A percentile compares a stretch with the other conserved stretches of the same genome.
phyloP scores from a whole-genome alignment of 2,888 invertebrate genomes.

The Eupithecia pulchellata region DNA sequence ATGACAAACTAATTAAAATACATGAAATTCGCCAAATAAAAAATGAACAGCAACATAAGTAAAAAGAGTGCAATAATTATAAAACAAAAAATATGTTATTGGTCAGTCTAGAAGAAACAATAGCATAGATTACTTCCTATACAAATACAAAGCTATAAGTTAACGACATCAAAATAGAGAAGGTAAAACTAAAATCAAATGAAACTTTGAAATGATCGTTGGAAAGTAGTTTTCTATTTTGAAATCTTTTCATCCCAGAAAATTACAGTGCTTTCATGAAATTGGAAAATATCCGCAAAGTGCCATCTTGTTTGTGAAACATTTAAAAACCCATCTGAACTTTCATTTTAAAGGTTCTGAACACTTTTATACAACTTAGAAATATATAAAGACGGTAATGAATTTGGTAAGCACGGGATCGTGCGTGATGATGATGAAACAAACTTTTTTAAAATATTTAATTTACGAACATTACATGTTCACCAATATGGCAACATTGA shows the following conservation, averaged over 20 bases:
- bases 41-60: too few species aligned
- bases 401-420: background rate
- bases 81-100: background rate
- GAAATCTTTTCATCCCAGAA: background rate
- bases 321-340: background rate
- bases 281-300: conserved; percentile 1
- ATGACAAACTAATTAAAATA: too few species aligned
- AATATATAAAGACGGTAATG: background rate
- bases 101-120: background rate
- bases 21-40: too few species aligned
- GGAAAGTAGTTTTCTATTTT: background rate
- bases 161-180: background rate
- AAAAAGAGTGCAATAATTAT: too few species aligned
- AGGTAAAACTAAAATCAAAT: background rate
- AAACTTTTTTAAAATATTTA: too few species aligned
- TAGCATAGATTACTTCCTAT: background rate
- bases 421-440: too few species aligned
- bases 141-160: background rate
- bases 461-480: too few species aligned
- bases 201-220: background rate
- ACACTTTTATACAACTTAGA: background rate
- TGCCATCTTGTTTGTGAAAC: background rate
- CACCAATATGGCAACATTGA: too few species aligned
- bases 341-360: background rate
- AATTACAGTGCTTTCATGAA: conserved; percentile 3